Evolutionary conservation across 2,888 invertebrate genomes (phyloP).

Genomic region (Lithophane semibrunnea): DNA sequence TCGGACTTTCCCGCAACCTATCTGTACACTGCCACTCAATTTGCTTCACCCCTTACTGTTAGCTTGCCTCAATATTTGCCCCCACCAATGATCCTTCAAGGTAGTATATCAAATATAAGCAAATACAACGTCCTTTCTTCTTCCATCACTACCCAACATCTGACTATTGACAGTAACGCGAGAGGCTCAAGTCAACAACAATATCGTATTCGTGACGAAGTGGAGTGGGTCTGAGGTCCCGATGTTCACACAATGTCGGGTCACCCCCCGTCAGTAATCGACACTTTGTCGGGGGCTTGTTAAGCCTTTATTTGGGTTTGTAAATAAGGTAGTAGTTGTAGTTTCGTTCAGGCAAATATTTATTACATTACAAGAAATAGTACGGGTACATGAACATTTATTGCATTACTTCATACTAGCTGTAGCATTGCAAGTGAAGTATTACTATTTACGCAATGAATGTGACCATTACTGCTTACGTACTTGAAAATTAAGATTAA

Average conservation of each 20-base stretch:
- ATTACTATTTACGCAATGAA: no score
- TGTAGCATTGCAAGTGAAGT: no score
- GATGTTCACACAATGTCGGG: constrained; percentile 22
- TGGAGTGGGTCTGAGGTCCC: background rate
- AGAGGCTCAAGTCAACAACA: constrained; percentile 31
- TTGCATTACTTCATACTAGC: no score
- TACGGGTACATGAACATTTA: no score
- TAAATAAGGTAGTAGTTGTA: background rate
- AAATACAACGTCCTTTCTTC: constrained; percentile 16
- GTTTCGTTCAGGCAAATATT: background rate
- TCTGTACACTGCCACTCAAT: background rate
- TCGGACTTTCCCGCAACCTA: no score
- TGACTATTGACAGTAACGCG: constrained; percentile 23
- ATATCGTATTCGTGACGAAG: constrained; percentile 1
- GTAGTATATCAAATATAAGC: constrained; percentile 13
- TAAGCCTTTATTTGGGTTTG: background rate
- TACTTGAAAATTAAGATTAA: no score
- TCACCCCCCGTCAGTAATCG: constrained; percentile 23
- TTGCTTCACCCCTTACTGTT: background rate
- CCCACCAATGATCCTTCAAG: background rate
- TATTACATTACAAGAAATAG: no score
- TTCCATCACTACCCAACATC: background rate
- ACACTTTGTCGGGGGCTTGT: constrained; percentile 13
- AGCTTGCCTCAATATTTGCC: constrained; percentile 15
- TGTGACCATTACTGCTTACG: no score